A percentile compares a stretch with the other conserved stretches of the same genome.
These are phyloP conservation scores for Ammodytes dubius DNA, from an alignment of 2,113 vertebrate genomes.

Conservation along the genomic window DNA sequence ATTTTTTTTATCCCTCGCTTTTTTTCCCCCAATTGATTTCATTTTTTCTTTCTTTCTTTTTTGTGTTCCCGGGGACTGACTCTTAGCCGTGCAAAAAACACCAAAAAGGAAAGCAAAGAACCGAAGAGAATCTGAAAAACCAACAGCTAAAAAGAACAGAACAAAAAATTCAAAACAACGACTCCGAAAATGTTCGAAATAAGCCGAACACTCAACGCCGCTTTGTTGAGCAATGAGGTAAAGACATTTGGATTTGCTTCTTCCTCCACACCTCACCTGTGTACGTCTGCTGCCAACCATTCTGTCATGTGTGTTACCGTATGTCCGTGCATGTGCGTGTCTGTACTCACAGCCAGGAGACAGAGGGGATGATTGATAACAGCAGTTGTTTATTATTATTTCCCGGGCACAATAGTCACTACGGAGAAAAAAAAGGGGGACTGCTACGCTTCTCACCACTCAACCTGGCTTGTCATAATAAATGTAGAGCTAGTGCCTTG, in stretches of 20 bases:
- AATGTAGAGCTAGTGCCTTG: conserved; percentile 64
- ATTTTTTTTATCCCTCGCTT: conserved; percentile 70
- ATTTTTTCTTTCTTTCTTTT: conserved; percentile 70
- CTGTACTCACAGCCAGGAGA: conserved; percentile 68
- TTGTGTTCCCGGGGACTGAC: conserved; percentile 78
- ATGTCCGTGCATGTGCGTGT: conserved; percentile 67
- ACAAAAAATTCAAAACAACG: conserved; percentile 56
- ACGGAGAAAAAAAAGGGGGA: conserved; percentile 55
- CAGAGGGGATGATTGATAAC: conserved; percentile 66
- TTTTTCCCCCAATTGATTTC: conserved; percentile 77
- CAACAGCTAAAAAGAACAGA: conserved; percentile 64
- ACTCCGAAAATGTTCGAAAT: conserved; percentile 99
- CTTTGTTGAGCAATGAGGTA: conserved; percentile 99
- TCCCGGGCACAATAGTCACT: conserved; percentile 58
- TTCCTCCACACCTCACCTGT: conserved; percentile 77
- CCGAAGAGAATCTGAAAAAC: conserved; percentile 75
- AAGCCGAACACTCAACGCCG: conserved; percentile 99
- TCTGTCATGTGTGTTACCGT: conserved; percentile 69
- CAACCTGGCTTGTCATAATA: conserved; percentile 68
- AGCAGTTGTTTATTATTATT: conserved; percentile 68
- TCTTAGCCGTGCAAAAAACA: conserved; percentile 67
- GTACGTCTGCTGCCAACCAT: conserved; percentile 83
- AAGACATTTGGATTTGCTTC: conserved; percentile 80
- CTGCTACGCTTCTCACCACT: conserved; percentile 66
- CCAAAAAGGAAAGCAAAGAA: conserved; percentile 66